These are phyloP conservation scores for Vulpes ferrilata DNA, from an alignment of 2,113 vertebrate genomes.

Conservation along the genomic window DNA sequence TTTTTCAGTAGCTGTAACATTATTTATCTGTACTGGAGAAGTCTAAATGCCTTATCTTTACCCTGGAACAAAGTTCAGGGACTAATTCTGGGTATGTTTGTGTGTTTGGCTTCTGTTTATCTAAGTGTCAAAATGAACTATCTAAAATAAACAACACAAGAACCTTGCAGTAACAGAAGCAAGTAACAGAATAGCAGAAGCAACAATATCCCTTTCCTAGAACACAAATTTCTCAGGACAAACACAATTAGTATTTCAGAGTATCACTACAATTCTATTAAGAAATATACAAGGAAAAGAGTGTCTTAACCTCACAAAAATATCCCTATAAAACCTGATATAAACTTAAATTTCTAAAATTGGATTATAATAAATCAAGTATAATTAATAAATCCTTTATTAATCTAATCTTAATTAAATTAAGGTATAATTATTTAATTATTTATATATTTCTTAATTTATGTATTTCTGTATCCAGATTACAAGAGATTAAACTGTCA, in stretches of 20 bases:
- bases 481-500: slow-evolving; percentile 12
- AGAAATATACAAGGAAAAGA: neutral
- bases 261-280: slow-evolving; percentile 36
- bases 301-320: slow-evolving; percentile 41
- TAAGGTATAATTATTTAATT: no score
- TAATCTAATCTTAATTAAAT: neutral
- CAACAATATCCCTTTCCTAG: slow-evolving; percentile 73
- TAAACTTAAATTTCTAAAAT: slow-evolving; percentile 59
- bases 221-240: slow-evolving; percentile 78
- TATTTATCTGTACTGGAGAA: slow-evolving; percentile 84
- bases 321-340: neutral
- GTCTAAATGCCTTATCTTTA: slow-evolving; percentile 86
- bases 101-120: slow-evolving; percentile 88
- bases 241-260: slow-evolving; percentile 68
- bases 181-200: slow-evolving; percentile 81
- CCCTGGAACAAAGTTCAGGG: slow-evolving; percentile 86
- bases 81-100: slow-evolving; percentile 82
- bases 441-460: neutral
- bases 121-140: slow-evolving; percentile 87
- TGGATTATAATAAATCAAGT: slow-evolving; percentile 46
- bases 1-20: slow-evolving; percentile 81
- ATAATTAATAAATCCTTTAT: neutral
- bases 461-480: slow-evolving; percentile 25
- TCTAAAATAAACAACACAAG: slow-evolving; percentile 86
- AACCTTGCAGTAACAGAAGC: slow-evolving; percentile 81